Percentiles rank a stretch among this genome's conserved stretches.
These are phyloP conservation scores for Mormyrus proboscirostris DNA, from an alignment of 2,797 vertebrate genomes.

Conservation along the genomic window DNA sequence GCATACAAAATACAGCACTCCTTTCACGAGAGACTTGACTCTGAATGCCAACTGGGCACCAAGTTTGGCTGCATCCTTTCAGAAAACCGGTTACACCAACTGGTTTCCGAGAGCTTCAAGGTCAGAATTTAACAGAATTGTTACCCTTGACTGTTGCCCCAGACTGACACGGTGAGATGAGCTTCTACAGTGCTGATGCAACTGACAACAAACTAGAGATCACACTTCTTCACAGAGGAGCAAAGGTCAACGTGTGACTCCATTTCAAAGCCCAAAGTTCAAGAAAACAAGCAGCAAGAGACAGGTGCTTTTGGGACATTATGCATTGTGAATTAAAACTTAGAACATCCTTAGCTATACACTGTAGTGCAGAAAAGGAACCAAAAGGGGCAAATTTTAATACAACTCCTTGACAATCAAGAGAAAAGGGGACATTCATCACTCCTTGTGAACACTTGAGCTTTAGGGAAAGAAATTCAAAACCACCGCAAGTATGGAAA, in stretches of 20 bases:
- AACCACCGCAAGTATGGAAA: background rate
- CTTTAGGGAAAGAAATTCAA: background rate
- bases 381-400: background rate
- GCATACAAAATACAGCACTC: background rate
- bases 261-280: constrained; percentile 37
- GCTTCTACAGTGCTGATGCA: background rate
- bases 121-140: background rate
- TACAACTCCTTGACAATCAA: background rate
- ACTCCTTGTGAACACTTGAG: background rate
- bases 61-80: constrained; percentile 46
- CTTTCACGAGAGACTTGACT: background rate
- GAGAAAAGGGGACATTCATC: background rate
- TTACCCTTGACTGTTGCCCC: background rate
- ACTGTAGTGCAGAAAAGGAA: background rate
- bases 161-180: background rate
- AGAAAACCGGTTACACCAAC: background rate
- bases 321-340: background rate
- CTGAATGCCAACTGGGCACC: constrained; percentile 19
- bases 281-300: constrained; percentile 20
- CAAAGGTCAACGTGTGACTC: constrained; percentile 27
- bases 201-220: background rate
- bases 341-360: background rate
- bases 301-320: background rate
- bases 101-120: background rate
- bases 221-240: background rate